These are phyloP conservation scores for Lingula anatina DNA, from an alignment of 2,888 invertebrate genomes.

Conservation along the genomic window DNA sequence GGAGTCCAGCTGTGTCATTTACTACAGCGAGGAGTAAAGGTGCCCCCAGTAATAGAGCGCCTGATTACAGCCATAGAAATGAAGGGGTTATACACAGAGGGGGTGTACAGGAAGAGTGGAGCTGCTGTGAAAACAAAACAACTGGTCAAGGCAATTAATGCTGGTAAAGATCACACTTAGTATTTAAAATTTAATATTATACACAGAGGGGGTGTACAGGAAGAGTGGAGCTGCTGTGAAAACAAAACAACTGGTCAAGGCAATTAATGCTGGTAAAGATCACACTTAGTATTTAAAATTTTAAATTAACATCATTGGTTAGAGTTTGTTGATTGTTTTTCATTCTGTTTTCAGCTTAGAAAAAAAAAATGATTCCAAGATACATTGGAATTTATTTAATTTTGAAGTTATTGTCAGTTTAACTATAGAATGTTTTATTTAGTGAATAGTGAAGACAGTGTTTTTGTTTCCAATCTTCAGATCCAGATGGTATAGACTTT, in stretches of 20 bases:
- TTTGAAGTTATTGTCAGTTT: too few relatives aligned
- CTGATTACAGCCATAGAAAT: slow-evolving; percentile 86
- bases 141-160: slow-evolving; percentile 50
- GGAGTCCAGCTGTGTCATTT: slow-evolving; percentile 74
- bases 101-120: slow-evolving; percentile 85
- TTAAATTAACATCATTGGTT: neutral
- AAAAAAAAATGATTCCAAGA: too few relatives aligned
- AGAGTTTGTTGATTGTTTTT: too few relatives aligned
- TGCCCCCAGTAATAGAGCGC: slow-evolving; percentile 83
- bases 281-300: neutral
- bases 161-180: slow-evolving; percentile 23
- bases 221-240: slow-evolving; percentile 66
- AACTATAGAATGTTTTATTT: too few relatives aligned
- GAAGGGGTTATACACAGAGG: slow-evolving; percentile 86
- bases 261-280: slow-evolving; percentile 45
- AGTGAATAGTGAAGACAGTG: neutral
- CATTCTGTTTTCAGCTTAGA: too few relatives aligned
- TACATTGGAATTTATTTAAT: too few relatives aligned
- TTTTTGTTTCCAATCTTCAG: slow-evolving; percentile 49
- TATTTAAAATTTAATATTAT: slow-evolving; percentile 46
- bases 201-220: slow-evolving; percentile 87
- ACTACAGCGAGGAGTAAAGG: slow-evolving; percentile 59
- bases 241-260: slow-evolving; percentile 48
- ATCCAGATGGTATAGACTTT: slow-evolving; percentile 60
- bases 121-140: slow-evolving; percentile 51